phyloP scores from a whole-genome alignment of 2,797 vertebrate genomes.

The Betta splendens region DNA sequence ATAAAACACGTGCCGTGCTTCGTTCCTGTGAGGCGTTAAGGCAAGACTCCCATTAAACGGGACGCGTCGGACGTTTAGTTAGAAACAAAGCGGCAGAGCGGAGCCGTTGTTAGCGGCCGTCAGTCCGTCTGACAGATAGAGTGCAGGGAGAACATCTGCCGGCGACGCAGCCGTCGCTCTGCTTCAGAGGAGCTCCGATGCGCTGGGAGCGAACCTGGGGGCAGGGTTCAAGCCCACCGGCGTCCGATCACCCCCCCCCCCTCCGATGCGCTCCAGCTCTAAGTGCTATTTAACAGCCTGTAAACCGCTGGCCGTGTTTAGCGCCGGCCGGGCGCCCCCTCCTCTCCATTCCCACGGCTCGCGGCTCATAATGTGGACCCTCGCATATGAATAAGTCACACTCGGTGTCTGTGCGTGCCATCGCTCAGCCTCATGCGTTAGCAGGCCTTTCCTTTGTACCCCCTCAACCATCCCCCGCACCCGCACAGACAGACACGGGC shows the following conservation, averaged over 20 bases:
- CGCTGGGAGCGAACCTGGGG: conserved; percentile 63
- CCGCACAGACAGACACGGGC: conserved; percentile 67
- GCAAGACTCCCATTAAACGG: conserved; percentile 82
- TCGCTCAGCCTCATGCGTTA: conserved; percentile 77
- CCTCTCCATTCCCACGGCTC: conserved; percentile 73
- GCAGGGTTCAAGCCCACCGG: conserved; percentile 79
- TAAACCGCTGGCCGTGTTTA: conserved; percentile 89
- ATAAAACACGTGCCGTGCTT: conserved; percentile 83
- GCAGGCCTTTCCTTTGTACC: conserved; percentile 83
- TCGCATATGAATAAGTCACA: conserved; percentile 83
- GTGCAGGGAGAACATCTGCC: conserved; percentile 78
- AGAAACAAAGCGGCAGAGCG: too few species aligned
- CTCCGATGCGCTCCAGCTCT: conserved; percentile 84
- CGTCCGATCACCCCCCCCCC: conserved; percentile 84
- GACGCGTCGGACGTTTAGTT: too few species aligned
- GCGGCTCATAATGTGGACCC: conserved; percentile 75
- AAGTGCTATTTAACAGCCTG: conserved; percentile 96
- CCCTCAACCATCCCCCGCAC: conserved; percentile 48
- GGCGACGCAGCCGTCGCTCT: conserved; percentile 64
- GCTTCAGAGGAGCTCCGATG: conserved; percentile 59
- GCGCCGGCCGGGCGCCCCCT: conserved; percentile 73
- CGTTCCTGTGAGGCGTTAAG: conserved; percentile 82
- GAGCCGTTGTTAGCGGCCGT: conserved; percentile 80
- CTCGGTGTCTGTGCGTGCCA: conserved; percentile 92
- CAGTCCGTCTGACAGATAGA: conserved; percentile 77